phyloP scores from a whole-genome alignment of 2,888 invertebrate genomes.

The Drosophila leonis region DNA sequence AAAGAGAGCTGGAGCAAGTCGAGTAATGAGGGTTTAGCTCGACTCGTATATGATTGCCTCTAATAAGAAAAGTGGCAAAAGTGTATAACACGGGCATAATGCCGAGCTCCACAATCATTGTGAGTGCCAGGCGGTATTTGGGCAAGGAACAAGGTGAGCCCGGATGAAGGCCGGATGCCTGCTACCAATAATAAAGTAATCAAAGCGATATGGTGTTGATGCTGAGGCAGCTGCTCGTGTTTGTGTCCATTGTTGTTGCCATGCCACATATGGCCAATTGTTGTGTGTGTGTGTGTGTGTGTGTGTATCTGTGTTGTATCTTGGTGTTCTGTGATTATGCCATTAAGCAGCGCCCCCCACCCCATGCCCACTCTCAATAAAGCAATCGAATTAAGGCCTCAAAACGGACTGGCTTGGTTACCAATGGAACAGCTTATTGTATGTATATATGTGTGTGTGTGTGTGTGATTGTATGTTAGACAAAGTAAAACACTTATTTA shows the following conservation, averaged over 20 bases:
- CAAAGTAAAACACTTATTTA: conserved; percentile 12
- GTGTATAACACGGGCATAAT: conserved; percentile 54
- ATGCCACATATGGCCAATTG: conserved; percentile 60
- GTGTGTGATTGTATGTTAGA: conserved; percentile 3
- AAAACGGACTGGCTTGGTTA: conserved; percentile 41
- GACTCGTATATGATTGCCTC: conserved; percentile 70
- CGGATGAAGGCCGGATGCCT: conserved; percentile 40
- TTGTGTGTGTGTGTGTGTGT: conserved; percentile 10
- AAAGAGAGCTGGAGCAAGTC: neutral
- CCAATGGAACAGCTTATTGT: conserved; percentile 17
- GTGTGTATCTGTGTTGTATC: conserved; percentile 28
- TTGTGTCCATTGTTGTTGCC: conserved; percentile 52
- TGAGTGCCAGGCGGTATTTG: conserved; percentile 51
- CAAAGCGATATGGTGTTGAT: conserved; percentile 80
- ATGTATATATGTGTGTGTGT: neutral
- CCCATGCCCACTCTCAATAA: conserved; percentile 9
- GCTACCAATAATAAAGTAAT: conserved; percentile 81
- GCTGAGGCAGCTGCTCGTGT: conserved; percentile 26
- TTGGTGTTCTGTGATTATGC: conserved; percentile 62
- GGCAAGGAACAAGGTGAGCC: conserved; percentile 45
- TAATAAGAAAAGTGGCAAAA: conserved; percentile 74
- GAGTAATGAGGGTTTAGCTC: conserved; percentile 27
- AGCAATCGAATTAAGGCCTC: conserved; percentile 71
- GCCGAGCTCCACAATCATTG: conserved; percentile 60
- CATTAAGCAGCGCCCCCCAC: conserved; percentile 49